Conservation (phyloP, 2,113 vertebrate species). For the Phaethornis superciliosus region DNA sequence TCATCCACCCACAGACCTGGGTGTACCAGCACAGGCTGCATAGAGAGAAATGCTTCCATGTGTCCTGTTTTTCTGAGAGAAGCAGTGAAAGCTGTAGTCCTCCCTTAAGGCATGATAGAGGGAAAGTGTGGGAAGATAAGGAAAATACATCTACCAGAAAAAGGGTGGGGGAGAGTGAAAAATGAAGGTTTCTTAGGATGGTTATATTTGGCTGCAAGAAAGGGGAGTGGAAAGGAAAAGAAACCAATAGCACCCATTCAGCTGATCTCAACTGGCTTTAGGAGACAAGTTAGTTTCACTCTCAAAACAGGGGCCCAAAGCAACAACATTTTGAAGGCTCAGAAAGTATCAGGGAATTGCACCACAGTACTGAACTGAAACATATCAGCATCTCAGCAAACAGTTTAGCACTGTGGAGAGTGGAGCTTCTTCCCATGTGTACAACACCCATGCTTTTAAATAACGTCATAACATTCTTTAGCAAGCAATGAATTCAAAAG, state of each 20-base stretch:
- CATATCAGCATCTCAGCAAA: neutral
- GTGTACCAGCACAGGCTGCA: neutral
- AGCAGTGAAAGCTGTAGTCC: neutral
- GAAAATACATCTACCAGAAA: neutral
- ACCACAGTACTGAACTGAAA: neutral
- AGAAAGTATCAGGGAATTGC: neutral
- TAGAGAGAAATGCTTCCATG: neutral
- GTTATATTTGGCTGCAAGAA: neutral
- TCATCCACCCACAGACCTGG: neutral
- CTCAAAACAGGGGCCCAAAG: neutral
- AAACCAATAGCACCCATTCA: neutral
- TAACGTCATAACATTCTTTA: neutral
- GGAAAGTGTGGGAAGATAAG: neutral
- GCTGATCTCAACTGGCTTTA: neutral
- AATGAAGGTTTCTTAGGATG: neutral
- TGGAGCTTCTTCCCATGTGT: neutral
- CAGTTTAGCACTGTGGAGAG: neutral
- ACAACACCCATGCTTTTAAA: neutral
- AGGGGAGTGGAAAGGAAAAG: neutral
- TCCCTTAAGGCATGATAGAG: neutral
- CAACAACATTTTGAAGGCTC: neutral
- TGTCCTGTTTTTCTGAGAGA: neutral
- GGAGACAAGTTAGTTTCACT: neutral
- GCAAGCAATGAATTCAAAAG: neutral
- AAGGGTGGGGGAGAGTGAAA: neutral